Evolutionary conservation across 92 coral and sea anemone genomes (phyloP).

Genomic region (Siderastrea siderea): DNA sequence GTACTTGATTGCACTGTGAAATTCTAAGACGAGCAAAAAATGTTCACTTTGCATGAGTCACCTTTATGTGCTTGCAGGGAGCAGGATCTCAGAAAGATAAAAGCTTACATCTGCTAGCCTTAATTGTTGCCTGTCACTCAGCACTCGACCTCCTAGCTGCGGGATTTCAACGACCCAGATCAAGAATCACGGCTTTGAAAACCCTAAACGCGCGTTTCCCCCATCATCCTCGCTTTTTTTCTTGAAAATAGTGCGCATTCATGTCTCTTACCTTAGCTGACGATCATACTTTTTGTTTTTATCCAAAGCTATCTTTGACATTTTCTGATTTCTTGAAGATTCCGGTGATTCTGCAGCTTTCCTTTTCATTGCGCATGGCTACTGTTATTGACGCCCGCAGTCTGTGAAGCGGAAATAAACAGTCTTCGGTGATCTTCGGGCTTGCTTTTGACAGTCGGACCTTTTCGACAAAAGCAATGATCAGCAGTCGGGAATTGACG

Average conservation of each 20-base stretch:
- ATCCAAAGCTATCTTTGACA: conserved; percentile 90
- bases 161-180: neutral
- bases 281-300: conserved; percentile 99
- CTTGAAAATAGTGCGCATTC: neutral
- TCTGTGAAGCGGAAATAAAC: conserved; percentile 8
- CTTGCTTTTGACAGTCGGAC: neutral
- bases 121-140: neutral
- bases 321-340: conserved; percentile 85
- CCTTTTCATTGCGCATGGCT: conserved; percentile 97
- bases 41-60: neutral
- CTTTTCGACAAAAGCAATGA: too few species aligned
- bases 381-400: neutral
- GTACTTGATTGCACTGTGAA: neutral
- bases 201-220: neutral
- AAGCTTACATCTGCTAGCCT: too few species aligned
- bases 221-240: neutral
- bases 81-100: neutral
- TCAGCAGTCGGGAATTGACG: too few species aligned
- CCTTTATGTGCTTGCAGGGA: neutral
- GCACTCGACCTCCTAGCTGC: neutral
- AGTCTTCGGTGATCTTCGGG: conserved; percentile 3
- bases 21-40: too few species aligned
- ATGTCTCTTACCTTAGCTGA: conserved; percentile 88
- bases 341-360: conserved; percentile 88
- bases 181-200: neutral